phyloP scores from a whole-genome alignment of 2,113 vertebrate genomes.

The Oreochromis niloticus region DNA sequence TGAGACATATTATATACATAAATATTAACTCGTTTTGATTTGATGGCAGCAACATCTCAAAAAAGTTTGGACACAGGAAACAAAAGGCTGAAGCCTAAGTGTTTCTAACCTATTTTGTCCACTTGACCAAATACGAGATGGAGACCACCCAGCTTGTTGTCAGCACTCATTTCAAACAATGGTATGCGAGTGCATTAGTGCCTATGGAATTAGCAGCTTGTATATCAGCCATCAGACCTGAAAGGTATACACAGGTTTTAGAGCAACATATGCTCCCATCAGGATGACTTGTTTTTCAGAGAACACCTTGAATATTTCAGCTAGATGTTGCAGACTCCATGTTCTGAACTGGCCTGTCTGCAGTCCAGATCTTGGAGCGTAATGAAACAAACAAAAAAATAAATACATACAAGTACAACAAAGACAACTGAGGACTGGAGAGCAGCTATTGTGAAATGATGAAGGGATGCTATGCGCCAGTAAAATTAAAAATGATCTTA shows the following conservation, averaged over 20 bases:
- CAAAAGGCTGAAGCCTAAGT: neutral
- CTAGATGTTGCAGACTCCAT: neutral
- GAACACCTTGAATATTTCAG: neutral
- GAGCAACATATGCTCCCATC: neutral
- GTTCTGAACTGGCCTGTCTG: neutral
- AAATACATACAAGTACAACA: neutral
- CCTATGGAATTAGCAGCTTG: neutral
- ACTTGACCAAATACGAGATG: neutral
- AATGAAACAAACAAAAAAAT: neutral
- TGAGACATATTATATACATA: neutral
- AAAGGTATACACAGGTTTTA: neutral
- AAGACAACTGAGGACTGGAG: neutral
- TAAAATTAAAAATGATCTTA: neutral
- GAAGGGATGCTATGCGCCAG: neutral
- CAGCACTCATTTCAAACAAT: neutral
- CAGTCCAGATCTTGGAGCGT: neutral
- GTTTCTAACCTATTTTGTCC: neutral
- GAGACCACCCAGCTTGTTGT: accelerated
- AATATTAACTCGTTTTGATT: neutral
- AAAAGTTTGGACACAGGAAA: neutral
- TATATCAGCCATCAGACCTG: neutral
- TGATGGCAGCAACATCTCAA: neutral
- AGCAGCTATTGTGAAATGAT: neutral
- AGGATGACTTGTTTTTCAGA: neutral
- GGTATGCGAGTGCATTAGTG: accelerated